Percentiles rank a stretch among this genome's conserved stretches.
phyloP scores from a whole-genome alignment of 2,113 vertebrate genomes.

The Furnarius figulus region DNA sequence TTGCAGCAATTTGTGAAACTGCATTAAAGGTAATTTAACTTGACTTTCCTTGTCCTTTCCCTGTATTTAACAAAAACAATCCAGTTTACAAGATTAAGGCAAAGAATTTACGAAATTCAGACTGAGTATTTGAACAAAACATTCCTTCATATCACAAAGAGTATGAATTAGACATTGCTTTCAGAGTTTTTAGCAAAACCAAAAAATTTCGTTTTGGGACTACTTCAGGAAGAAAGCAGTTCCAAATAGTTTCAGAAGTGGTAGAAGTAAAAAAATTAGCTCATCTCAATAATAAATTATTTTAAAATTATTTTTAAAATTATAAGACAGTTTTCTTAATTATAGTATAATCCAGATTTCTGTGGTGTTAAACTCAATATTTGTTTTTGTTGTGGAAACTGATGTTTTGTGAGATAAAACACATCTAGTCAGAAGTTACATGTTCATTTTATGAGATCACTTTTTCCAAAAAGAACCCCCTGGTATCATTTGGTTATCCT shows the following conservation, averaged over 20 bases:
- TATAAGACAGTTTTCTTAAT: background rate
- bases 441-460: background rate
- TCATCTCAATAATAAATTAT: background rate
- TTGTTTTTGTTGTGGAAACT: background rate
- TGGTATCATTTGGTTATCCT: background rate
- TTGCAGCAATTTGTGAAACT: background rate
- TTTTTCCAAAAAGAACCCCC: background rate
- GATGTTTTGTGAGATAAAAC: background rate
- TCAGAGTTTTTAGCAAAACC: background rate
- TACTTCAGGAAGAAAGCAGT: background rate
- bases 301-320: background rate
- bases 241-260: background rate
- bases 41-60: background rate
- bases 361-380: background rate
- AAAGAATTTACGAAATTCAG: background rate
- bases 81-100: background rate
- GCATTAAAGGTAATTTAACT: background rate
- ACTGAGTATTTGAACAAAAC: background rate
- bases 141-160: background rate
- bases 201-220: fast-evolving
- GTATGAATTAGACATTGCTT: background rate
- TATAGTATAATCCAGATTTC: background rate
- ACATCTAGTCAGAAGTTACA: background rate
- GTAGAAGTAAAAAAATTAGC: background rate
- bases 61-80: background rate